Evolutionary conservation across 2,113 vertebrate species (phyloP).

Genomic region (Sylvicapra grimmia): DNA sequence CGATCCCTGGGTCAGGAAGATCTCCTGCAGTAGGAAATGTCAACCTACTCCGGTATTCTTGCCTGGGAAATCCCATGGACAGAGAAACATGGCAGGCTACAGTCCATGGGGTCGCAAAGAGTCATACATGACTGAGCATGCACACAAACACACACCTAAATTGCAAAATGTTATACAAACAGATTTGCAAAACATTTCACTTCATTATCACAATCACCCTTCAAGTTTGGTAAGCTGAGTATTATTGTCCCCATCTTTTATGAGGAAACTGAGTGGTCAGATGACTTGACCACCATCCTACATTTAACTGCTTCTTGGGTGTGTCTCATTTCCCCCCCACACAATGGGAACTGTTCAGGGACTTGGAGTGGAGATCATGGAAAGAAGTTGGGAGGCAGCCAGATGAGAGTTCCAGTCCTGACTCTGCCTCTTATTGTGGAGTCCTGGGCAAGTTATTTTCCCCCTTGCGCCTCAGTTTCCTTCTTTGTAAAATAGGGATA

Average conservation of each 20-base stretch:
- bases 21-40: background rate
- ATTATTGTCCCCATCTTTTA: background rate
- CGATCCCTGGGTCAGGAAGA: background rate
- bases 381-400: background rate
- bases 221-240: background rate
- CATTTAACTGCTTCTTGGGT: background rate
- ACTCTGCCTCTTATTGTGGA: background rate
- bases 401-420: background rate
- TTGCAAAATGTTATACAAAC: background rate
- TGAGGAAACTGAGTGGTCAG: background rate
- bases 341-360: background rate
- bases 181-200: background rate
- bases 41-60: background rate
- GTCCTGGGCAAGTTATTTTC: background rate
- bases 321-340: background rate
- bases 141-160: background rate
- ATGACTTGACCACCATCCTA: background rate
- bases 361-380: background rate
- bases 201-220: background rate
- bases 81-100: background rate
- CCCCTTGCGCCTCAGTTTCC: background rate
- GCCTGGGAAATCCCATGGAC: background rate
- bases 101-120: background rate
- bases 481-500: background rate
- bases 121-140: background rate